Evolutionary conservation across 2,113 vertebrate species (phyloP).

Genomic region (Collichthys lucidus): DNA sequence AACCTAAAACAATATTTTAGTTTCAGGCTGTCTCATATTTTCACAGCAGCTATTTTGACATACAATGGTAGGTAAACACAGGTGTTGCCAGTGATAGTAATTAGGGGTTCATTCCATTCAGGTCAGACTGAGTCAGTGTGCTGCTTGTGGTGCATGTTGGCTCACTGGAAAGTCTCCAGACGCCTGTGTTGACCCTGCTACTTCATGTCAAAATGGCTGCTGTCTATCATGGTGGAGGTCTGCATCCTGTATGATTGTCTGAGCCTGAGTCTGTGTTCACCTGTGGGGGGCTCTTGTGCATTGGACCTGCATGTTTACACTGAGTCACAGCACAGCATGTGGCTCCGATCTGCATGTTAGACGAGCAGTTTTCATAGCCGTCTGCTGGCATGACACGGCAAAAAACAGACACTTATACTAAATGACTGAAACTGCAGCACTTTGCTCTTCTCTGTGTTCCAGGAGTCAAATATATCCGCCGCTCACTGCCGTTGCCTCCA

Average conservation of each 20-base stretch:
- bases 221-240: not conserved
- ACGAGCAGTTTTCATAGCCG: constrained; percentile 12
- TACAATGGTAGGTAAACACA: too few species aligned
- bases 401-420: constrained; percentile 8
- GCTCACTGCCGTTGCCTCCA: not conserved
- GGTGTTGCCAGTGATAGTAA: too few species aligned
- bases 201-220: too few species aligned
- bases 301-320: not conserved
- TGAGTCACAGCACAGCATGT: constrained; percentile 7
- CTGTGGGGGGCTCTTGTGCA: not conserved
- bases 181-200: too few species aligned
- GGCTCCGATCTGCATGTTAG: constrained; percentile 2
- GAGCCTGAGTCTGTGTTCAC: not conserved
- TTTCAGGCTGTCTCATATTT: too few species aligned
- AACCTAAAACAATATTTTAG: too few species aligned
- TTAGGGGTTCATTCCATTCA: too few species aligned
- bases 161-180: too few species aligned
- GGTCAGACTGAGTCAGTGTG: too few species aligned
- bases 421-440: not conserved
- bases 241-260: not conserved
- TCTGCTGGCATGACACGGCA: constrained; percentile 38
- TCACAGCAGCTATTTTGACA: too few species aligned
- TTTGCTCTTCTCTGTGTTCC: not conserved
- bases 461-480: not conserved
- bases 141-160: too few species aligned